Evolutionary conservation across 1,140 invertebrate genomes (phyloP).

Genomic region (Danaus plexippus): DNA sequence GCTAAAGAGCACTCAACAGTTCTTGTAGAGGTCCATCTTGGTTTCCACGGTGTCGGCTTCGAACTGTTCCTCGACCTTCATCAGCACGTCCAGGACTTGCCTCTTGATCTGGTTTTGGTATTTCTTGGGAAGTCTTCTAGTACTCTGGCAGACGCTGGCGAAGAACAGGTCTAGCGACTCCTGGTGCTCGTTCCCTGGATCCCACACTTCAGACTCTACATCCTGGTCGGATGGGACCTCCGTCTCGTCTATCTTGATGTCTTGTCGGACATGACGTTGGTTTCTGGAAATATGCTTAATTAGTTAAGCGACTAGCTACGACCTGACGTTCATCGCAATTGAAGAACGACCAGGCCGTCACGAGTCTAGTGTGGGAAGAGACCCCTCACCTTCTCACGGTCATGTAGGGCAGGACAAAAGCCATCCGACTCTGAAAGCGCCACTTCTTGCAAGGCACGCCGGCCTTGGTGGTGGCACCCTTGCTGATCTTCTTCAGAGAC

Average conservation of each 20-base stretch:
- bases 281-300: constrained; percentile 29
- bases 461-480: constrained; percentile 42
- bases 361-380: constrained; percentile 18
- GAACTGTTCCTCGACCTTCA: constrained; percentile 48
- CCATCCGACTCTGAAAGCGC: constrained; percentile 55
- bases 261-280: constrained; percentile 28
- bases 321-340: too few relatives aligned
- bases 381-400: constrained; percentile 26
- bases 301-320: neutral
- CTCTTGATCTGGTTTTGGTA: constrained; percentile 43
- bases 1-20: neutral
- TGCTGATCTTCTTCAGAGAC: constrained; percentile 45
- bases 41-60: constrained; percentile 28
- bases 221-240: constrained; percentile 38
- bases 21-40: constrained; percentile 27
- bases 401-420: constrained; percentile 57
- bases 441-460: constrained; percentile 55
- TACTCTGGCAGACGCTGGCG: constrained; percentile 59
- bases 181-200: constrained; percentile 28
- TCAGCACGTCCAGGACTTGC: constrained; percentile 45
- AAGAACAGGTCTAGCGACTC: constrained; percentile 58
- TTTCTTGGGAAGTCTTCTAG: constrained; percentile 42
- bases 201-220: constrained; percentile 37
- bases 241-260: constrained; percentile 42
- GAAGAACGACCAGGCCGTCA: neutral